Conservation (phyloP, 2,113 vertebrate genomes). For the Manacus vitellinus region DNA sequence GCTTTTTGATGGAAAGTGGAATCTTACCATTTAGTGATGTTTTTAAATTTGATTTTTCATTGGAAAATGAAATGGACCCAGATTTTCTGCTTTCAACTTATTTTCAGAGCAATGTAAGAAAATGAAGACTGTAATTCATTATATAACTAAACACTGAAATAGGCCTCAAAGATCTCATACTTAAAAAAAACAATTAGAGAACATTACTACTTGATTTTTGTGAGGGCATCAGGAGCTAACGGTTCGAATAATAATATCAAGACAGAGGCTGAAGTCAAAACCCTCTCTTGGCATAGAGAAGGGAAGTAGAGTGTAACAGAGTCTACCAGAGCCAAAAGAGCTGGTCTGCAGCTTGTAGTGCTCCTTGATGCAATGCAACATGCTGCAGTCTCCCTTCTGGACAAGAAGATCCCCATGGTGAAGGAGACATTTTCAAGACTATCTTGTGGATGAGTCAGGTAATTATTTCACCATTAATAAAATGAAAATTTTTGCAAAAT, state of each 20-base stretch:
- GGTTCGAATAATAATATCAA: background rate
- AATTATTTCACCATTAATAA: background rate
- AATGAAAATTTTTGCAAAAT: background rate
- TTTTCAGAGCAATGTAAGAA: background rate
- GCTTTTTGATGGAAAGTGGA: background rate
- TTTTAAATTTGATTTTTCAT: background rate
- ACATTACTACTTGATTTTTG: background rate
- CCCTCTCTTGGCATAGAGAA: background rate
- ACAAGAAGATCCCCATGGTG: background rate
- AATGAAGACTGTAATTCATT: background rate
- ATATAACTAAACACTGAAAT: background rate
- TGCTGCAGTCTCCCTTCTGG: background rate
- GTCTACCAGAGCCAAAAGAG: background rate
- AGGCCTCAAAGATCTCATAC: background rate
- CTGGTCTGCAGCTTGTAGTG: background rate
- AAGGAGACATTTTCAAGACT: background rate
- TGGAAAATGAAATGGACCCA: background rate
- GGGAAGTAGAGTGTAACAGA: background rate
- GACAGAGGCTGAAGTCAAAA: background rate
- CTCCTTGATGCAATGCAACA: background rate
- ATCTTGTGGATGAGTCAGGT: background rate
- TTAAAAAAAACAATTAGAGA: background rate
- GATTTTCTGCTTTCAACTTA: background rate
- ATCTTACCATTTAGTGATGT: background rate
- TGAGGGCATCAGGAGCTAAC: background rate